A percentile compares a stretch with the other conserved stretches of the same genome.
Conservation (phyloP, 1,140 invertebrate genomes). For the Drosophila ogumai region DNA sequence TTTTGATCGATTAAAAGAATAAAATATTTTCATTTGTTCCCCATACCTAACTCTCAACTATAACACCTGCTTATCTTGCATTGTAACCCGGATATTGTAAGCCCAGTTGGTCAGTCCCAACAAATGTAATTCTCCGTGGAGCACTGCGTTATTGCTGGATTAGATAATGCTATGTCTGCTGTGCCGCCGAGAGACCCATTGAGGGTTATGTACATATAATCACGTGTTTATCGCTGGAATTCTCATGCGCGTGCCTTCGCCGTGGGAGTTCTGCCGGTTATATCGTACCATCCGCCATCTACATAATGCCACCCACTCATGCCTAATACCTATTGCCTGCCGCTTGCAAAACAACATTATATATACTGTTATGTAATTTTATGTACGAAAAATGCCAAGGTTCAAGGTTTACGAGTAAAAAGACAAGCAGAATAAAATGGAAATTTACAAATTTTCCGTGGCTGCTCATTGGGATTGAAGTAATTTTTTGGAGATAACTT, state of each 20-base stretch:
- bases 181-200: conserved; percentile 34
- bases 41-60: background rate
- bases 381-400: conserved; percentile 66
- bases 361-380: conserved; percentile 29
- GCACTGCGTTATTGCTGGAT: conserved; percentile 31
- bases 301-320: conserved; percentile 28
- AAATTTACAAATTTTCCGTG: background rate
- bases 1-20: background rate
- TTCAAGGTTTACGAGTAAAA: conserved; percentile 62
- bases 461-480: background rate
- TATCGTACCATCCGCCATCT: conserved; percentile 27
- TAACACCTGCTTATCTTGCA: conserved; percentile 15
- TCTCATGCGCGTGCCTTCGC: conserved; percentile 66
- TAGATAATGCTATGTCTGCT: conserved; percentile 30
- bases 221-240: conserved; percentile 79
- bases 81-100: conserved; percentile 36
- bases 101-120: conserved; percentile 25
- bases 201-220: conserved; percentile 68
- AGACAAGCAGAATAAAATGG: conserved; percentile 10
- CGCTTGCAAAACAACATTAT: conserved; percentile 25
- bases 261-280: conserved; percentile 49
- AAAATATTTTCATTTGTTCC: background rate
- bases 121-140: conserved; percentile 15
- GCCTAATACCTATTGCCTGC: background rate
- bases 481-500: background rate